A percentile compares a stretch with the other conserved stretches of the same genome.
These are phyloP conservation scores for Drosophila orena DNA, from an alignment of 1,140 invertebrate genomes.

Conservation along the genomic window DNA sequence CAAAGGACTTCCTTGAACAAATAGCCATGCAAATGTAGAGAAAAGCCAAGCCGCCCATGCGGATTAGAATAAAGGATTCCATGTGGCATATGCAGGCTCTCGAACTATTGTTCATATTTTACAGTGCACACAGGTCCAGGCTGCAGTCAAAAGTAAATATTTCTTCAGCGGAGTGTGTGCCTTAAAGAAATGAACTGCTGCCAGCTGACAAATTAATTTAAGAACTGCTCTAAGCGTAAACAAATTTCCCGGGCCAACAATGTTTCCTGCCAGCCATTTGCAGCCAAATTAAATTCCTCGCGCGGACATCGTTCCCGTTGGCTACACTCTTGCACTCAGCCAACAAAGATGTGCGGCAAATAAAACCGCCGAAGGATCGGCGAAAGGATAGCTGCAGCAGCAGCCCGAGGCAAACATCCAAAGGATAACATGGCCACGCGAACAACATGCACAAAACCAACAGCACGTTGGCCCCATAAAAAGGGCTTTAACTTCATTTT, in stretches of 20 bases:
- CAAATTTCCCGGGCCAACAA: slow-evolving; percentile 62
- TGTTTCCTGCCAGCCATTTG: slow-evolving; percentile 45
- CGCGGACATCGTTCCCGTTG: slow-evolving; percentile 50
- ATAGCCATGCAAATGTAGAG: slow-evolving; percentile 18
- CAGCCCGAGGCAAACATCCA: slow-evolving; percentile 33
- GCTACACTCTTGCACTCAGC: slow-evolving; percentile 62
- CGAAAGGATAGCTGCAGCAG: slow-evolving; percentile 25
- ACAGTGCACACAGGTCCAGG: slow-evolving; percentile 7
- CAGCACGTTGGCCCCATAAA: slow-evolving; percentile 66
- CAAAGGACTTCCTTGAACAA: slow-evolving; percentile 24
- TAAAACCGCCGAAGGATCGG: slow-evolving; percentile 53
- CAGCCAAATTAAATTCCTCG: slow-evolving; percentile 73
- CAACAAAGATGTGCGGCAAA: slow-evolving; percentile 75
- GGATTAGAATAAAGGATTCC: slow-evolving; percentile 42
- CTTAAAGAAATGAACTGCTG: background rate
- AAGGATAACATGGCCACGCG: slow-evolving; percentile 46
- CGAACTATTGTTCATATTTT: slow-evolving; percentile 46
- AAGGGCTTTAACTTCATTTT: slow-evolving; percentile 59
- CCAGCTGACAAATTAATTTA: slow-evolving; percentile 70
- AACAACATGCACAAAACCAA: slow-evolving; percentile 30
- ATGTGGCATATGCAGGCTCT: slow-evolving; percentile 53
- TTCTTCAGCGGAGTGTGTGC: background rate
- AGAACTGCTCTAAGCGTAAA: slow-evolving; percentile 54
- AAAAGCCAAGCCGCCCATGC: slow-evolving; percentile 48
- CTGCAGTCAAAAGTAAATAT: slow-evolving; percentile 7